Evolutionary conservation across 2,113 vertebrate species (phyloP).

Genomic region (Alligator sinensis): DNA sequence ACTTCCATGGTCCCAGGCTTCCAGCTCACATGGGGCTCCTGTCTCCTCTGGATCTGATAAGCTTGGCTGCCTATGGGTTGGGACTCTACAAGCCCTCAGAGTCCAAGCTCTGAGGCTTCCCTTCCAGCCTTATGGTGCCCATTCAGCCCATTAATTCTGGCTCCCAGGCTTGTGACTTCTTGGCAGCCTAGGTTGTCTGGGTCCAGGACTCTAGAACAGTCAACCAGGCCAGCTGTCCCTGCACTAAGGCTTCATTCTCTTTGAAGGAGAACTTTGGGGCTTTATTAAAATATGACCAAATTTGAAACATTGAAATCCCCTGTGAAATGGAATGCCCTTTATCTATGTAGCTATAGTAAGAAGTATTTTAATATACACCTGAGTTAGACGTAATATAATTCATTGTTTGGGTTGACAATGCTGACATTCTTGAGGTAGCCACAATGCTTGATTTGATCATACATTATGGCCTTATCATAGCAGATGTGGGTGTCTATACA

Average conservation of each 20-base stretch:
- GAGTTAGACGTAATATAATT: not conserved
- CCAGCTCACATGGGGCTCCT: not conserved
- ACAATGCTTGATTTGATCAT: not conserved
- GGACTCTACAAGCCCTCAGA: not conserved
- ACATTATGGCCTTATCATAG: not conserved
- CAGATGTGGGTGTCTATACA: too few species aligned
- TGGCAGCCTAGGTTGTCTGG: too few species aligned
- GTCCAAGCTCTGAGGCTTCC: not conserved
- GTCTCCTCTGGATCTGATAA: not conserved
- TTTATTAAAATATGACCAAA: not conserved
- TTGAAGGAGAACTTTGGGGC: not conserved
- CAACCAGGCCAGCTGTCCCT: not conserved
- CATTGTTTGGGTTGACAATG: not conserved
- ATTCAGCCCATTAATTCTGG: not conserved
- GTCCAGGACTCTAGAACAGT: too few species aligned
- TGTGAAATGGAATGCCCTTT: not conserved
- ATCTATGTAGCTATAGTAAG: not conserved
- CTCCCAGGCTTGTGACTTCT: not conserved
- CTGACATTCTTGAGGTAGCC: not conserved
- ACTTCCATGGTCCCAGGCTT: not conserved
- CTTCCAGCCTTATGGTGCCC: not conserved
- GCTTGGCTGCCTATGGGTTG: rapidly evolving
- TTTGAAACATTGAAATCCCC: not conserved
- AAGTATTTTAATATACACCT: not conserved
- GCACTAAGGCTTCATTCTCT: rapidly evolving